Evolutionary conservation across 2,888 invertebrate species (phyloP), one percentile per base, ranked within the genome.

Genomic region (Andricus curvator): DNA sequence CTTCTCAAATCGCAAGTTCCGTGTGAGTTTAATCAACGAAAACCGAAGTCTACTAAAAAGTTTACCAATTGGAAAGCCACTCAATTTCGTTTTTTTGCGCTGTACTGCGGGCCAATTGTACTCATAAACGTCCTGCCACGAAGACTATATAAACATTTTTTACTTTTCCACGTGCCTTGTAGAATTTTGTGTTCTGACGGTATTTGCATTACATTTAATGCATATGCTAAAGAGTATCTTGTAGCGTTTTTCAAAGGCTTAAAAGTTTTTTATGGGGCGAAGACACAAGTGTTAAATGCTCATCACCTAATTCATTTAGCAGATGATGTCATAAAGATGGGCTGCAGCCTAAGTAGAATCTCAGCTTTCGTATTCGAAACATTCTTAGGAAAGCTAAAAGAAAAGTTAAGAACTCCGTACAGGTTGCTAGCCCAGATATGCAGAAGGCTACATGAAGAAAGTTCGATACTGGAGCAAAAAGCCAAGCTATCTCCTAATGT

Each of bases 61-160:
- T 41, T 86, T 11, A 67, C 56, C 29, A 80, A 81, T 20, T 88
- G 84, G 84, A 88, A 88, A 81, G 86, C 87, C 6, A 88, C 86
- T 8, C 83, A 88, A 80, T 85, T 84, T 74, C 78, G 85, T 17
- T 85, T 85, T 17, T 84, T 88, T 64, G 62, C 87, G 15, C 64
- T 88, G 51, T 89, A 88, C 65, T 77, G 83, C 65, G 88, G 88
- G 17, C 85, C 87, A 15, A 78, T 88, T 41, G 76, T 88, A 29
- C 79, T 88, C 9, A 84, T 85, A 79, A 65, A 70, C 33, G 60
- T 84, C 66, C 41, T 88, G 6, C 44, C 79, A 15, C 44, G 70
- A n/a, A 11, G 78, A 33, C 13, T 84, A 20, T 87, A 87, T 60
- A 67, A 84, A n/a, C 86, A 89, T 78, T 88, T 88, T 81, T 56